Evolutionary conservation across 2,113 vertebrate species (phyloP), one percentile per base, ranked within the genome.

Genomic region (Poeciliopsis prolifica): DNA sequence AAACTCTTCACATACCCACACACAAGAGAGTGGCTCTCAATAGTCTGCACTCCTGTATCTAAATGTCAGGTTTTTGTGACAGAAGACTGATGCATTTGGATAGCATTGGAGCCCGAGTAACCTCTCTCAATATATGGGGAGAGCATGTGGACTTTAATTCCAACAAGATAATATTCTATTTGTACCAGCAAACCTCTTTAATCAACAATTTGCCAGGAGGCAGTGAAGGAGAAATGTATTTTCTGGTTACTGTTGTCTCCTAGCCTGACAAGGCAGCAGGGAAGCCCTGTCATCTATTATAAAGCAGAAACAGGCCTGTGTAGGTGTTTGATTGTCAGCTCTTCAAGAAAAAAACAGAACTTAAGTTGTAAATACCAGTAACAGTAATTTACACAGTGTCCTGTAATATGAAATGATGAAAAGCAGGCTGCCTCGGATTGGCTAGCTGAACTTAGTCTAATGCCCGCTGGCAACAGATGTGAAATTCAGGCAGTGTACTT

Each of bases 391-490:
- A 24, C 4, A 58, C 17, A 65, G 31, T 48, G 86, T 81, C 75
- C 84, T 84, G 73, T 67, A 35, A 48, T 17, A 48, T 19, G 44
- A 17, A 48, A 48, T 48, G 5, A 17, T 48, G 5, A 48, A 48
- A 17, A 40, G 13, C 26, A 58, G 48, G 24, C 63, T 35, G 28
- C 14, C 3, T 63, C 24, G 65, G 51, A 75, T 61, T 29, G 42
- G 64, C 58, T 44, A 4, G 1, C 19, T 62, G 37, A 82, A 51
- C 33, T 11, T n/a, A 75, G 33, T 61, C 22, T 84, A 37, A 88
- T 74, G 65, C 19, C 33, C 64, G 62, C 54, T 54, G 30, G 70
- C 68, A 84, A 70, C 79, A 84, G 83, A 90, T 87, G 76, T 72
- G 44, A 77, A 22, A 80, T 37, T 30, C 1, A 14, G 40, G 77